Base-by-base conservation (phyloP, 2,888 invertebrate genomes). In the Clunio marinus region DNA sequence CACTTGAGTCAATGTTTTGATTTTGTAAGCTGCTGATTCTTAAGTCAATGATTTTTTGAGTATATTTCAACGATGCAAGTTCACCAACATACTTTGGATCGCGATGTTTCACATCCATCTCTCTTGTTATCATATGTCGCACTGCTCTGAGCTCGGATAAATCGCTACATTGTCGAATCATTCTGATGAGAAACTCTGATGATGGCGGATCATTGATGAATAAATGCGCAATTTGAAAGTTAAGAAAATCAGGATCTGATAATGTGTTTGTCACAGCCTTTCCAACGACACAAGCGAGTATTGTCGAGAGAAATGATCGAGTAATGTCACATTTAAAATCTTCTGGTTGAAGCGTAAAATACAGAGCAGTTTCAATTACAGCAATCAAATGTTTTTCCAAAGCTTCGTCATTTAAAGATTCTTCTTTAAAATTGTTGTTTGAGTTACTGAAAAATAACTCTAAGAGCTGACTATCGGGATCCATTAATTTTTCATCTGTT, bases 181-280 rank as follows among this genome's bases (percentile, higher is more conserved):
- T 69, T 69, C 71, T 71, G 5, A 73, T 70, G 20, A 73, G 70
- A 60, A 70, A 71, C 45, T 73, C 73, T 8, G 70, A 70, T 7
- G 72, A 70, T 45, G 72, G 72, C 68, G 72, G 71, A 32, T 72
- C 72, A 70, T 72, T 72, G 13, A 71, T 65, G 60, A 72, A 71
- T 70, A 71, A 8, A 2, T 66, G 69, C 15, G 72, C 72, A 28
- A 72, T 71, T 71, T 72, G 72, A 35, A 72, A 67, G 71, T 73
- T 73, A 8, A 73, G 60, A 69, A 72, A 72, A 69, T 73, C 73
- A 4, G 73, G 72, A 69, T 73, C 73, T 1, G 72, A 70, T 8
- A 73, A 7, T 69, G 72, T 70, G 24, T 72, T 70, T 4, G 72
- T 62, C 1, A 72, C 41, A 4, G 72, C 70, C 69, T 73, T 73